phyloP scores from a whole-genome alignment of 2,888 invertebrate species.

The Himalopsyche anomala region DNA sequence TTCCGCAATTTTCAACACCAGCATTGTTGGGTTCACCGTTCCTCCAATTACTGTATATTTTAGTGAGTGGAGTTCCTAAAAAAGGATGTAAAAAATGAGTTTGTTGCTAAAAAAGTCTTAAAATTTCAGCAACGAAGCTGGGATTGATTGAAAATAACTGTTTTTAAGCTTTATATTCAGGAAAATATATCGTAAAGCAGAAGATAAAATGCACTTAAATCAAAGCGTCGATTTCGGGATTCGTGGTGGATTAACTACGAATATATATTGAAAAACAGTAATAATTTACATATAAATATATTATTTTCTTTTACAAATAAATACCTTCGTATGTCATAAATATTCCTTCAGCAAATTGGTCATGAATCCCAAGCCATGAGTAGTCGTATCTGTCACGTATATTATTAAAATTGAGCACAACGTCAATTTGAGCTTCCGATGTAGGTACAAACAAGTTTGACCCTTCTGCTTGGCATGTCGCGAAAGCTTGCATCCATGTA shows the following conservation, averaged over 20 bases:
- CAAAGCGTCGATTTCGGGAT: too few relatives aligned
- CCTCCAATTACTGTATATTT: background rate
- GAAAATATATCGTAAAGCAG: too few relatives aligned
- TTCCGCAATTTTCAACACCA: background rate
- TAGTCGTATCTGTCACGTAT: background rate
- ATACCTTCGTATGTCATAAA: background rate
- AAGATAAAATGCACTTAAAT: too few relatives aligned
- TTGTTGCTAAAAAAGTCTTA: too few relatives aligned
- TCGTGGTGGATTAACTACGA: too few relatives aligned
- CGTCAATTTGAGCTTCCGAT: background rate
- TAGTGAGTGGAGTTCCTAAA: background rate
- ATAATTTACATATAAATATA: too few relatives aligned
- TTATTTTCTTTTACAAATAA: too few relatives aligned
- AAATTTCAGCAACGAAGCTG: too few relatives aligned
- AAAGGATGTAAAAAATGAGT: background rate
- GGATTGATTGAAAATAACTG: too few relatives aligned
- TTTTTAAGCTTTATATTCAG: too few relatives aligned
- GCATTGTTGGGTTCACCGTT: background rate
- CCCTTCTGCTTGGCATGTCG: slow-evolving; percentile 6
- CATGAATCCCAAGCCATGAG: background rate
- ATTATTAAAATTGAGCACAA: background rate
- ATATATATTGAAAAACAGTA: too few relatives aligned
- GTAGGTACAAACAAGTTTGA: background rate
- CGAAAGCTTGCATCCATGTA: background rate
- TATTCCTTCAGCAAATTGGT: background rate